Conservation (phyloP, 2,888 invertebrate genomes). For the Hartigia nigra region DNA sequence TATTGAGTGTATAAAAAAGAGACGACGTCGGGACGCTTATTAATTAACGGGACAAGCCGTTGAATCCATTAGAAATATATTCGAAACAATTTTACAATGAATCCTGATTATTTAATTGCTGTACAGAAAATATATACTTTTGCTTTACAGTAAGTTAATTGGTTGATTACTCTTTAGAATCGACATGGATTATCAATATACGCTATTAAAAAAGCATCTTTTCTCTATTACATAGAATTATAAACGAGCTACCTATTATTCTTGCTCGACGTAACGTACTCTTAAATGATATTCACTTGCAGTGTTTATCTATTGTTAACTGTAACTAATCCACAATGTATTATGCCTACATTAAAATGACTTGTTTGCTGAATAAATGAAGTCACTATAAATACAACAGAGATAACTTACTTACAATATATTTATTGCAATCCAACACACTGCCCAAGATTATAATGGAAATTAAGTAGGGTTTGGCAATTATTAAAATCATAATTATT, state of each 20-base stretch:
- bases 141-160: background rate
- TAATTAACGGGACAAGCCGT: background rate
- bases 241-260: background rate
- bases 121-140: background rate
- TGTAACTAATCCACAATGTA: background rate
- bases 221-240: background rate
- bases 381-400: background rate
- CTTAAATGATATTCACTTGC: background rate
- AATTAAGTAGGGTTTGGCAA: background rate
- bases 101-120: background rate
- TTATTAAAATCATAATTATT: background rate
- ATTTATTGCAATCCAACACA: background rate
- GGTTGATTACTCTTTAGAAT: background rate
- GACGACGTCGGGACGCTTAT: background rate
- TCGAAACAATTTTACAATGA: background rate
- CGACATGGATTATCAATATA: background rate
- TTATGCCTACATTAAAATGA: background rate
- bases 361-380: background rate
- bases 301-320: background rate
- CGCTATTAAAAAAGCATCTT: background rate
- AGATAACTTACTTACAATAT: background rate
- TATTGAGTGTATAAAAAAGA: background rate
- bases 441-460: background rate
- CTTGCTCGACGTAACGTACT: background rate
- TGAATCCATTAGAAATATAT: background rate